A percentile compares a stretch with the other conserved stretches of the same genome.
phyloP scores from a whole-genome alignment of 2,113 vertebrate genomes.

The Microcebus lehilahytsara region DNA sequence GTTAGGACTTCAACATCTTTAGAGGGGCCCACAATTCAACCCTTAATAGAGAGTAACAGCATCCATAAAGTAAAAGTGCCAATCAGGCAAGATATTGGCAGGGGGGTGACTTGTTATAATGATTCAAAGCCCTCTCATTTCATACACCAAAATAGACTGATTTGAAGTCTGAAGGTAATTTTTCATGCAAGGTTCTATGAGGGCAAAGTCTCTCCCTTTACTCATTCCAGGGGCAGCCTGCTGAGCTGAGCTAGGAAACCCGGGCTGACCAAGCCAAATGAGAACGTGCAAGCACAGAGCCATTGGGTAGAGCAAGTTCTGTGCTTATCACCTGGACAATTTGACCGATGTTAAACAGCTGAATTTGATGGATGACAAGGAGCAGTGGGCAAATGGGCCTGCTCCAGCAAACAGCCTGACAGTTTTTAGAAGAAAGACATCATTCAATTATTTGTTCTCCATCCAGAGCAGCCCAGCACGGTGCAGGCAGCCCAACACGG shows the following conservation, averaged over 20 bases:
- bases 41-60: background rate
- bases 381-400: conserved; percentile 31
- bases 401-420: background rate
- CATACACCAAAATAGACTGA: background rate
- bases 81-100: background rate
- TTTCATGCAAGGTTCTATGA: background rate
- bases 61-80: background rate
- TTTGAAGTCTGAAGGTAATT: background rate
- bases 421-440: conserved; percentile 24
- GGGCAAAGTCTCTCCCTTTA: background rate
- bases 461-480: background rate
- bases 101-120: background rate
- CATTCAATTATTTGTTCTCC: conserved; percentile 37
- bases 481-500: background rate
- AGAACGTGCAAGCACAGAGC: background rate
- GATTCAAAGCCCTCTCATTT: background rate
- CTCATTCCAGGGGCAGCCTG: background rate
- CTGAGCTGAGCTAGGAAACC: background rate
- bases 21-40: background rate
- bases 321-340: conserved; percentile 19
- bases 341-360: conserved; percentile 25
- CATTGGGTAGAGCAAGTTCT: background rate
- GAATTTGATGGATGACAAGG: background rate
- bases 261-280: background rate
- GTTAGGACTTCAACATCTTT: background rate